Conservation (phyloP, 92 coral and sea anemone genomes). For the Diadumene lineata region DNA sequence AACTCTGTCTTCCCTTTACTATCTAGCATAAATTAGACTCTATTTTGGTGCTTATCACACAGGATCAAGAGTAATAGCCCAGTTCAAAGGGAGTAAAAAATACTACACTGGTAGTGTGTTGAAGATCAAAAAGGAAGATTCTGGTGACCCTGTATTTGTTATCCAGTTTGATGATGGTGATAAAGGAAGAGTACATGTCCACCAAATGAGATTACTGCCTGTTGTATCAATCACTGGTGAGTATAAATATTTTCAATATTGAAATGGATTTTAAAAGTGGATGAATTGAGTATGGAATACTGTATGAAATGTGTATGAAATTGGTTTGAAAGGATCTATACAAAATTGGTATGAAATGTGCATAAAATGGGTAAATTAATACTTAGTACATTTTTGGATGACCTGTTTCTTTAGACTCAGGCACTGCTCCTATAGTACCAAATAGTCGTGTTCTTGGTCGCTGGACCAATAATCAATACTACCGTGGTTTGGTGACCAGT, state of each 20-base stretch:
- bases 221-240: slow-evolving; percentile 27
- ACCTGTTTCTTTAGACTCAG: slow-evolving; percentile 21
- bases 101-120: slow-evolving; percentile 48
- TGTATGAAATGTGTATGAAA: too few relatives aligned
- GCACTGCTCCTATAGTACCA: slow-evolving; percentile 27
- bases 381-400: not conserved
- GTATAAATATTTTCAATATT: too few relatives aligned
- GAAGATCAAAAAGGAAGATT: slow-evolving; percentile 30
- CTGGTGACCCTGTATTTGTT: slow-evolving; percentile 32
- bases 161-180: slow-evolving; percentile 67
- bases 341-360: not conserved
- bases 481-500: slow-evolving; percentile 56
- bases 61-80: slow-evolving; percentile 55
- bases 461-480: slow-evolving; percentile 50
- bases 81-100: slow-evolving; percentile 29
- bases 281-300: too few relatives aligned
- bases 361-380: too few relatives aligned
- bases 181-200: slow-evolving; percentile 31
- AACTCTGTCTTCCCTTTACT: too few relatives aligned
- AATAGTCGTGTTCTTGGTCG: slow-evolving; percentile 58
- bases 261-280: too few relatives aligned
- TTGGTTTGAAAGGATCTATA: too few relatives aligned
- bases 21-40: too few relatives aligned
- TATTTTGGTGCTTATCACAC: not conserved
- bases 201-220: slow-evolving; percentile 46